These are phyloP conservation scores for Cairina moschata DNA, from an alignment of 2,113 vertebrate genomes.

Conservation along the genomic window DNA sequence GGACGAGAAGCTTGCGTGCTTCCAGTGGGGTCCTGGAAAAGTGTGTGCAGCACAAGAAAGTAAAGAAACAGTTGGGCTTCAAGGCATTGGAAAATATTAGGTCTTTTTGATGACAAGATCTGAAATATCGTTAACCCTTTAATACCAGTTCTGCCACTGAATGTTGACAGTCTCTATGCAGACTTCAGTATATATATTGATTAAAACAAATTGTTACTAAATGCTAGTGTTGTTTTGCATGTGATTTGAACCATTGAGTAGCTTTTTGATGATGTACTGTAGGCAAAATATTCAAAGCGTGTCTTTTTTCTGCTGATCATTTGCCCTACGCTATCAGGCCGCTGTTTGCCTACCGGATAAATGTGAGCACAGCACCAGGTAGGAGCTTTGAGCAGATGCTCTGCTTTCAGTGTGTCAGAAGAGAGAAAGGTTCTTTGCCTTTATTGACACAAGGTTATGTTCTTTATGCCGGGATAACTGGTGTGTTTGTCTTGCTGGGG, in stretches of 20 bases:
- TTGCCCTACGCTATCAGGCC: neutral
- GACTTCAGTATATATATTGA: neutral
- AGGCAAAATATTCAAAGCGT: neutral
- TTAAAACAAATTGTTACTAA: neutral
- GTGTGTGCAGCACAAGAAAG: neutral
- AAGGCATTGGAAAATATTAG: neutral
- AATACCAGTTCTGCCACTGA: neutral
- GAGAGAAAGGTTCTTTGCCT: neutral
- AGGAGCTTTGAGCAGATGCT: neutral
- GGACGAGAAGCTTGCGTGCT: fast-evolving
- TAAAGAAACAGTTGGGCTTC: neutral
- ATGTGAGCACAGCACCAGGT: neutral
- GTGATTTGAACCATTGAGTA: neutral
- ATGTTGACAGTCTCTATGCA: neutral
- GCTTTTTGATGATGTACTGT: neutral
- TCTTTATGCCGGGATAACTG: neutral
- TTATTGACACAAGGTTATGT: neutral
- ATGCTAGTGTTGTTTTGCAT: neutral
- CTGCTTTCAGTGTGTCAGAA: neutral
- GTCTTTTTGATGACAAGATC: neutral
- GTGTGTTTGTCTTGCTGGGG: neutral
- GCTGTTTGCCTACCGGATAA: neutral
- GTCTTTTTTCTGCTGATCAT: neutral
- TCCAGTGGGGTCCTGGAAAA: neutral
- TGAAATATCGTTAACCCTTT: neutral